Base-by-base conservation (phyloP, 2,888 invertebrate genomes). In the Caenorhabditis sinica region DNA sequence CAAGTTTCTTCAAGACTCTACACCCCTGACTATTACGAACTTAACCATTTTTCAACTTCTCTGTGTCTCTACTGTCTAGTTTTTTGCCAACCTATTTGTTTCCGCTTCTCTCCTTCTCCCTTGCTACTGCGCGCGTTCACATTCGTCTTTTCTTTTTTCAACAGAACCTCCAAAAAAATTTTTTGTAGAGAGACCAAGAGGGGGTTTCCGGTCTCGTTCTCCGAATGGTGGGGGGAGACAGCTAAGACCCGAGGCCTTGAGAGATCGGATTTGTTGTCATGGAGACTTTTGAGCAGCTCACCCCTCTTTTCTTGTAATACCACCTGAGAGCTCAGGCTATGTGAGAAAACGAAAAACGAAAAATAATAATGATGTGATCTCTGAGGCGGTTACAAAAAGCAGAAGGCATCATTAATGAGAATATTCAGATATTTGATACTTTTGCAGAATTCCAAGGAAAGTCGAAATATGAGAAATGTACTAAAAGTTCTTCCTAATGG, bases 261-360 rank as follows among this genome's bases (percentile, higher is more conserved):
- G 66, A 15, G 49, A 61, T 51, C 13, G 58, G 71, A 76, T 76
- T 77, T 58, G 79, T 79, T 69, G 79, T 65, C 79, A 79, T 79
- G 79, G 79, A 72, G 43, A 72, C 40, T 63, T 56, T 40, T 65
- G 56, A 53, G 30, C 4, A 6, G 17, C 13, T 11, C 5, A 17
- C n/a, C 23, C 28, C 4, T 43, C 9, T 28, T 66, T 43, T 15
- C 9, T n/a, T 15, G n/a, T 11, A 53, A 23, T 11, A 53, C 13
- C 33, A 36, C 33, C 33, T 36, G 33, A 36, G 33, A 4, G 4
- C 33, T 9, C 33, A 36, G 6, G 40, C 40, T 40, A 11, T 40
- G 6, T 11, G 25, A 28, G 15, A 13, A 56, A 15, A 8, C 11
- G 56, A 28, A 56, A 56, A 23, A 8, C 20, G 49, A 53, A 56